Evolutionary conservation across 2,113 vertebrate species (phyloP), one percentile per base, ranked within the genome.

Genomic region (Platichthys flesus): DNA sequence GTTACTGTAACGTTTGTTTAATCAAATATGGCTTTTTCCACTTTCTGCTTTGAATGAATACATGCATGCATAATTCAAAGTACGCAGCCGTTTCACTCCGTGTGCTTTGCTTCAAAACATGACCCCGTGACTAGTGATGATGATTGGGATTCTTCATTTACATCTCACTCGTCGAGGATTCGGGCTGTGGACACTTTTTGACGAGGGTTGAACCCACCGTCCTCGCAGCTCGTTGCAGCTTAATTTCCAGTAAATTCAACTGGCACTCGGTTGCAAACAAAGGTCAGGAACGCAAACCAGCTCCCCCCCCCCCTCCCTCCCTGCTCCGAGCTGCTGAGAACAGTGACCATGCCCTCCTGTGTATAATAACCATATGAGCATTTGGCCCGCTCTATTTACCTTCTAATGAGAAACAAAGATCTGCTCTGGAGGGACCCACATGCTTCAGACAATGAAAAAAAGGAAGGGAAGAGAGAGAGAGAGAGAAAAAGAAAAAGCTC

Each of bases 361-460:
- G 90, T 88, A 79, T 91, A 86, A 93, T 89, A 89, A 92, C 87
- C 90, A 90, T 91, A 84, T 75, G 76, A 91, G 83, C 85, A 85
- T 89, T 92, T 89, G 90, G 89, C 86, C 88, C 77, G 84, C 81
- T 79, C 90, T 90, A 88, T 88, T 91, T 89, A 88, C 84, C 85
- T 86, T 88, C 81, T 92, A 92, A 93, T 93, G 90, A 90, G 90
- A 93, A 93, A 91, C 91, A 93, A 92, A 92, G 91, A 90, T 88
- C 86, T 79, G 88, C 71, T 90, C 90, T 90, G 84, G 80, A 87
- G 86, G 86, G 90, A 88, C 72, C 88, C 42, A 78, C 88, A 90
- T 86, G 89, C 90, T 87, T 88, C 85, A 91, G 85, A 91, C 78
- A 89, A 90, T 87, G 71, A 18, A 51, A 51, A 51, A 85, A 90